Conservation (phyloP, 2,113 vertebrate species). For the Sisor rabdophorus region DNA sequence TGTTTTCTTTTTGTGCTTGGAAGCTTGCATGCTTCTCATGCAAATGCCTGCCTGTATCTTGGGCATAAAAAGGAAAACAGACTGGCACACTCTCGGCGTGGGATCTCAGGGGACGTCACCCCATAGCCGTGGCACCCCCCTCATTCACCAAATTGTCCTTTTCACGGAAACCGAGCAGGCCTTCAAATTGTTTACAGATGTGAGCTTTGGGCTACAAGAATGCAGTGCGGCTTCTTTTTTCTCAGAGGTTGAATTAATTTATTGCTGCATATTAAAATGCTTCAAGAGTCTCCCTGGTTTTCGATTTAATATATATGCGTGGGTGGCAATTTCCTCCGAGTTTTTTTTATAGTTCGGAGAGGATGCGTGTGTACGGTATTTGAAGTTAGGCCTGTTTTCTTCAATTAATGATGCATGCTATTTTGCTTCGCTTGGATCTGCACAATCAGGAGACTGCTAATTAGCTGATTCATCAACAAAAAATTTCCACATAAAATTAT, state of each 20-base stretch:
- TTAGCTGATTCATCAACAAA: slow-evolving; percentile 19
- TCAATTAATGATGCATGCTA: slow-evolving; percentile 24
- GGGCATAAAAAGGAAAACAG: slow-evolving; percentile 50
- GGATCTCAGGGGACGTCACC: slow-evolving; percentile 30
- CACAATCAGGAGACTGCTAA: slow-evolving; percentile 23
- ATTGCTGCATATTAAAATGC: slow-evolving; percentile 57
- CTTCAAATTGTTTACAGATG: slow-evolving; percentile 73
- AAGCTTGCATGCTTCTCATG: slow-evolving; percentile 45
- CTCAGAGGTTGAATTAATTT: slow-evolving; percentile 59
- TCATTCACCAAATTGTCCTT: slow-evolving; percentile 60
- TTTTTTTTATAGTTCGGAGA: slow-evolving; percentile 5
- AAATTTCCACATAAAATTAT: slow-evolving; percentile 6
- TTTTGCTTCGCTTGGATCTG: slow-evolving; percentile 22
- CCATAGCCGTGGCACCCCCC: slow-evolving; percentile 55
- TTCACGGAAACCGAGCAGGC: slow-evolving; percentile 65
- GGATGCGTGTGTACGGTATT: slow-evolving; percentile 29
- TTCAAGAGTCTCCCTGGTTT: slow-evolving; percentile 44
- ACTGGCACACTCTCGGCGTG: slow-evolving; percentile 38
- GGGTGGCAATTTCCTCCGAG: slow-evolving; percentile 31
- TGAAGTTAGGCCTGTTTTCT: slow-evolving; percentile 10
- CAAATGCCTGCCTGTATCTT: slow-evolving; percentile 52
- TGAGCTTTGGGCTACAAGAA: slow-evolving; percentile 55
- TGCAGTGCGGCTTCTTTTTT: slow-evolving; percentile 59
- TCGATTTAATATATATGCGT: slow-evolving; percentile 39
- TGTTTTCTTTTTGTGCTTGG: slow-evolving; percentile 48